These are phyloP conservation scores for Sisor rabdophorus DNA, from an alignment of 2,113 vertebrate genomes.

Conservation along the genomic window DNA sequence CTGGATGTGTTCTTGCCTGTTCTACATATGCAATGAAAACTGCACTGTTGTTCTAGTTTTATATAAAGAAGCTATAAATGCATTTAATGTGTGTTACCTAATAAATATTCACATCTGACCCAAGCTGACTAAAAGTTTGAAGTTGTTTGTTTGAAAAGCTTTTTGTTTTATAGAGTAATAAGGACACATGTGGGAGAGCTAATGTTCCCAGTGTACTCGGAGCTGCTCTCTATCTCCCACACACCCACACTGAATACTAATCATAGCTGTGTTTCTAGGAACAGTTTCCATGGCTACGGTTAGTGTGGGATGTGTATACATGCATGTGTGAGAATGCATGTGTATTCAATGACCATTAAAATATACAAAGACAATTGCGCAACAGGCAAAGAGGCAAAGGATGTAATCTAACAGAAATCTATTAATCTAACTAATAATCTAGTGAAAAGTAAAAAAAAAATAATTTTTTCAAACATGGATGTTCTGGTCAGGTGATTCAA, in stretches of 20 bases:
- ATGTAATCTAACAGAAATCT: conserved; percentile 22
- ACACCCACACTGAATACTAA: conserved; percentile 49
- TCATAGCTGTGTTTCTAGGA: conserved; percentile 45
- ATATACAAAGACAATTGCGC: conserved; percentile 1
- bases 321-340: conserved; percentile 23
- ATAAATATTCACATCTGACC: conserved; percentile 37
- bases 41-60: conserved; percentile 62
- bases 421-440: too few relatives aligned
- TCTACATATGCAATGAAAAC: conserved; percentile 54
- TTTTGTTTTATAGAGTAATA: conserved; percentile 22
- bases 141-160: neutral
- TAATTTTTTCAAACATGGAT: too few relatives aligned
- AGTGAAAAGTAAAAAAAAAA: too few relatives aligned
- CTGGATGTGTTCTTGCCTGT: conserved; percentile 55
- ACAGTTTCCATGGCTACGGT: conserved; percentile 54
- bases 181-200: conserved; percentile 13
- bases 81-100: conserved; percentile 35
- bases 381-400: conserved; percentile 14
- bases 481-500: too few relatives aligned
- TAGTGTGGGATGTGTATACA: conserved; percentile 25
- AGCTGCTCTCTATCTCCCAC: conserved; percentile 24
- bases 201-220: conserved; percentile 19
- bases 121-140: neutral
- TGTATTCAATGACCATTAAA: conserved; percentile 4
- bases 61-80: conserved; percentile 31